Conservation (phyloP, 2,888 invertebrate species). For the Galeruca laticollis region DNA sequence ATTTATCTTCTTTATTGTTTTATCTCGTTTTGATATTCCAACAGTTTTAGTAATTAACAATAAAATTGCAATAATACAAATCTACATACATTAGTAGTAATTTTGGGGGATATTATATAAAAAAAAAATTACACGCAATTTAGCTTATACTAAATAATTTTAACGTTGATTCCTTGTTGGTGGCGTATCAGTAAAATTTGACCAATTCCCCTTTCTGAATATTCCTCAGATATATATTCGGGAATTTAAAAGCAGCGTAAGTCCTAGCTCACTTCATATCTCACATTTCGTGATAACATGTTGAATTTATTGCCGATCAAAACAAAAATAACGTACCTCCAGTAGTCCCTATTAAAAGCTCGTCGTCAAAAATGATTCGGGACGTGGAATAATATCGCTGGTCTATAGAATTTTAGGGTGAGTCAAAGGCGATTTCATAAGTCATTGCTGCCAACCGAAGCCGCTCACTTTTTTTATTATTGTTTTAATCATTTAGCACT, state of each 20-base stretch:
- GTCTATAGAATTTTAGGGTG: conserved; percentile 27
- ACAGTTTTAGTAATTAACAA: not conserved
- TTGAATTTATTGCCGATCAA: conserved; percentile 58
- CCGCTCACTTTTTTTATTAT: conserved; percentile 37
- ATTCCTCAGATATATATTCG: not conserved
- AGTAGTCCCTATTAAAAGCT: conserved; percentile 35
- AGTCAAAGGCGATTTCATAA: conserved; percentile 24
- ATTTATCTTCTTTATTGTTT: no score
- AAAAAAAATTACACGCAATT: no score
- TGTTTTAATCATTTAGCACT: conserved; percentile 47
- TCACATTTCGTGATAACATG: conserved; percentile 55
- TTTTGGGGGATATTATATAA: no score
- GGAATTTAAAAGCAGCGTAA: conserved; percentile 25
- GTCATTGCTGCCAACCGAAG: conserved; percentile 18
- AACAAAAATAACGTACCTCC: conserved; percentile 57
- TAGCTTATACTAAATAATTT: no score
- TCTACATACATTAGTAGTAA: no score
- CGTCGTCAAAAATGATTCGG: conserved; percentile 30
- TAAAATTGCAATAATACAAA: no score
- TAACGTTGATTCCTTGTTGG: no score
- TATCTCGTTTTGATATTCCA: no score
- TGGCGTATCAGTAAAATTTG: not conserved
- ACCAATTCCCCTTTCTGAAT: not conserved
- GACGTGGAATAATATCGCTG: conserved; percentile 33
- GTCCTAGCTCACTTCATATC: conserved; percentile 32